phyloP scores from a whole-genome alignment of 2,797 vertebrate species.

The Artibeus lituratus region DNA sequence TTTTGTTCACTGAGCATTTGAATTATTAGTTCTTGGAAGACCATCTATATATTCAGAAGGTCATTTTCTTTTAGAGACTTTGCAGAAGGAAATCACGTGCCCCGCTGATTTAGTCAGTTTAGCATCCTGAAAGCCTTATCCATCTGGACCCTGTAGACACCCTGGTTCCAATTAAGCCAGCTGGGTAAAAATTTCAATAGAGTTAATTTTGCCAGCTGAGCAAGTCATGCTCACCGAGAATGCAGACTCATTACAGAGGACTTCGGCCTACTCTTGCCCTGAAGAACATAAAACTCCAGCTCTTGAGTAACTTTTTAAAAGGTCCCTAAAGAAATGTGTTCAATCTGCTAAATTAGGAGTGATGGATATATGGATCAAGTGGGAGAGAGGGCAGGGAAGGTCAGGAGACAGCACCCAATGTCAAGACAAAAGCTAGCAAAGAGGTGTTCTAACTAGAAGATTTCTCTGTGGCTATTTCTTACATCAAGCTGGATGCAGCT shows the following conservation, averaged over 20 bases:
- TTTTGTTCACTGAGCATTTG: slow-evolving; percentile 28
- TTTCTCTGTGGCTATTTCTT: background rate
- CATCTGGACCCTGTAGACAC: background rate
- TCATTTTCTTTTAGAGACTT: background rate
- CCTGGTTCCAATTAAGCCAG: slow-evolving; percentile 14
- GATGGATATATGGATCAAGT: background rate
- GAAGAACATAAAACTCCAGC: background rate
- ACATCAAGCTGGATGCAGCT: background rate
- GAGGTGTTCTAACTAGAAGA: background rate
- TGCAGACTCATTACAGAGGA: background rate
- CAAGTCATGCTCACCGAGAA: background rate
- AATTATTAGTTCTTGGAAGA: slow-evolving; percentile 40
- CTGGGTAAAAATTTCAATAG: background rate
- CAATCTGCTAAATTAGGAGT: background rate
- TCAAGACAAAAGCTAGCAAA: background rate
- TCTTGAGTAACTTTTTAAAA: background rate
- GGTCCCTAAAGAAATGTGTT: background rate
- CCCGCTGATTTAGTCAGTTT: background rate
- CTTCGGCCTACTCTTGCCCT: background rate
- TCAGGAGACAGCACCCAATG: background rate
- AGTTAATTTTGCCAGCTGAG: slow-evolving; percentile 18
- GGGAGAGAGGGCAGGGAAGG: background rate
- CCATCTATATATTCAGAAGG: background rate
- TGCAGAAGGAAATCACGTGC: background rate
- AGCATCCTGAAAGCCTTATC: background rate